Evolutionary conservation across 2,797 vertebrate species (phyloP), one percentile per base, ranked within the genome.

Genomic region (Phrynocephalus vlangalii): DNA sequence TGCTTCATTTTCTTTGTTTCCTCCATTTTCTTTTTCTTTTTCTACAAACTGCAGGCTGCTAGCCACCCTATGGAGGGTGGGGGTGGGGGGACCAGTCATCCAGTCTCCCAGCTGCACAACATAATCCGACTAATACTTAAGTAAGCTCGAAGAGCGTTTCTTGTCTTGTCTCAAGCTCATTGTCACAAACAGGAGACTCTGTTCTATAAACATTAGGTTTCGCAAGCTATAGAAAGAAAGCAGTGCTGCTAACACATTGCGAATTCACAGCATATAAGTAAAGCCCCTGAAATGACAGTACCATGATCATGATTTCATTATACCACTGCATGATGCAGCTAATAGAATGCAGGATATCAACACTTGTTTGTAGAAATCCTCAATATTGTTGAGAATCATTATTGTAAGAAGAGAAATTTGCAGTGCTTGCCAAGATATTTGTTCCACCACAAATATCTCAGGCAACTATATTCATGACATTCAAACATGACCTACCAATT

Each of bases 331-430:
- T 26, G 70, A 60, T 48, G 76, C 26, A 88, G 10, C 38, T 28
- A 56, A 13, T 77, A 77, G 63, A 33, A 73, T 33, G 1, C 68
- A 73, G 72, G 83, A 86, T 87, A 92, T 79, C 68, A 86, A 11
- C 44, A 66, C 20, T 33, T 48, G 70, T 38, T 26, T 70, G 28
- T 26, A 63, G 79, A 78, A 56, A 38, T 78, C 44, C 48, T 66
- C 18, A 79, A 0, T 81, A 16, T 50, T 86, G 88, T 81, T 52
- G 75, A 66, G 16, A 67, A 38, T 0, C 6, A 70, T 78, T 87
- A 73, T 24, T 75, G 60, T 30, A 71, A 87, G 56, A 80, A 77
- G 15, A 82, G 79, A 52, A 15, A 13, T 24, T 24, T 22, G 5
- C 33, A 80, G 68, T 88, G 13, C 30, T 86, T 28, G 11, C 56